Evolutionary conservation across 2,797 vertebrate genomes (phyloP).

Genomic region (Sebastes glaucus): DNA sequence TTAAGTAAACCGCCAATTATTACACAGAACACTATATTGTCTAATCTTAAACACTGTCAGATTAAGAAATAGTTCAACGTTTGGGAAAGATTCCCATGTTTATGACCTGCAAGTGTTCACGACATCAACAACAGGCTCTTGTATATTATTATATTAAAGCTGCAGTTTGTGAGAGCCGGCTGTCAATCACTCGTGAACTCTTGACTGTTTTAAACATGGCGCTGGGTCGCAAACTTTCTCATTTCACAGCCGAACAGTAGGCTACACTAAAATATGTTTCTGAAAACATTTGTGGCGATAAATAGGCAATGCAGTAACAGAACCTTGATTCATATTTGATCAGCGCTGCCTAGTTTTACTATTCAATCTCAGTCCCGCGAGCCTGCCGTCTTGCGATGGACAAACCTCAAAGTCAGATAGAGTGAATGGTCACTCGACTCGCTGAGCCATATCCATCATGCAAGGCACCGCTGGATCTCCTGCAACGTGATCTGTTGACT

Average conservation of each 20-base stretch:
- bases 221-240: neutral
- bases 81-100: neutral
- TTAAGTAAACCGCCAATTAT: neutral
- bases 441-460: too few relatives aligned
- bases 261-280: neutral
- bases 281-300: neutral
- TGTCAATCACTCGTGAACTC: too few relatives aligned
- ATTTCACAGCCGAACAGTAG: neutral
- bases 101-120: neutral
- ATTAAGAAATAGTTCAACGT: neutral
- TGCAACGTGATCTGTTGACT: too few relatives aligned
- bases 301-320: neutral
- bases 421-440: too few relatives aligned
- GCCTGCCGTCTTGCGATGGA: neutral
- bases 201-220: neutral
- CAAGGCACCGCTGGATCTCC: too few relatives aligned
- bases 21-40: neutral
- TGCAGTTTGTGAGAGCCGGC: too few relatives aligned
- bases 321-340: neutral
- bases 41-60: neutral
- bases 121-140: neutral
- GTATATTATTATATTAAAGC: too few relatives aligned
- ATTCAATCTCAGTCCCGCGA: neutral
- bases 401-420: accelerated
- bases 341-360: neutral